A percentile compares a stretch with the other conserved stretches of the same genome.
phyloP scores from a whole-genome alignment of 2,113 vertebrate genomes.

The Cricetomys ansorgei region DNA sequence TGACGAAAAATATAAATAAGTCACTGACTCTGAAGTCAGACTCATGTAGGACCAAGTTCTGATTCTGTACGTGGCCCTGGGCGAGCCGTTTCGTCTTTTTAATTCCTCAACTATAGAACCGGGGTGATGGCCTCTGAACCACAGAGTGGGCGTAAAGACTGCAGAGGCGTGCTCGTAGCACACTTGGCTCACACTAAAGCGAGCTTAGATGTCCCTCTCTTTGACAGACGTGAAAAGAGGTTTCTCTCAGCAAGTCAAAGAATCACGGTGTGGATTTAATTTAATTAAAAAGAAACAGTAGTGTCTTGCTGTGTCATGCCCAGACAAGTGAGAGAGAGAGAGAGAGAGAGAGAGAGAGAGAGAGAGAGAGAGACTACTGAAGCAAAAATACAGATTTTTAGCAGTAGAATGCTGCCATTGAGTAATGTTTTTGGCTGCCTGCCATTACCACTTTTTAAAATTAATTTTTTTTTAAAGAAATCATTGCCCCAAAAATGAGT shows the following conservation, averaged over 20 bases:
- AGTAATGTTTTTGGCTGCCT: neutral
- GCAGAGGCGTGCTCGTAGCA: neutral
- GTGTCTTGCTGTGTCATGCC: neutral
- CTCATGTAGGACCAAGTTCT: neutral
- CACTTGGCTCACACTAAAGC: neutral
- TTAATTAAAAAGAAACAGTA: constrained; percentile 56
- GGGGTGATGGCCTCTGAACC: neutral
- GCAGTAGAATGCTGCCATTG: neutral
- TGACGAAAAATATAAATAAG: neutral
- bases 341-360: neutral
- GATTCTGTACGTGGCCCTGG: neutral
- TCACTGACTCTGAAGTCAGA: neutral
- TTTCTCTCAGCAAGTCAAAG: constrained; percentile 1
- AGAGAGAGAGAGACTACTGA: constrained; percentile 7
- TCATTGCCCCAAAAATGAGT: neutral
- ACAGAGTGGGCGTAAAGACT: neutral
- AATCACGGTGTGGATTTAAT: neutral
- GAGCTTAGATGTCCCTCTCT: neutral
- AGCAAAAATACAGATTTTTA: neutral
- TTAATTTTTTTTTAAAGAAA: neutral
- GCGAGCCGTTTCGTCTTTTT: neutral
- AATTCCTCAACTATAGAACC: neutral
- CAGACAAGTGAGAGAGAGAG: neutral
- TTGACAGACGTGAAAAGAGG: neutral
- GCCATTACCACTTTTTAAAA: neutral